Base-by-base conservation (phyloP, 2,113 vertebrate species). In the Phasianus colchicus region DNA sequence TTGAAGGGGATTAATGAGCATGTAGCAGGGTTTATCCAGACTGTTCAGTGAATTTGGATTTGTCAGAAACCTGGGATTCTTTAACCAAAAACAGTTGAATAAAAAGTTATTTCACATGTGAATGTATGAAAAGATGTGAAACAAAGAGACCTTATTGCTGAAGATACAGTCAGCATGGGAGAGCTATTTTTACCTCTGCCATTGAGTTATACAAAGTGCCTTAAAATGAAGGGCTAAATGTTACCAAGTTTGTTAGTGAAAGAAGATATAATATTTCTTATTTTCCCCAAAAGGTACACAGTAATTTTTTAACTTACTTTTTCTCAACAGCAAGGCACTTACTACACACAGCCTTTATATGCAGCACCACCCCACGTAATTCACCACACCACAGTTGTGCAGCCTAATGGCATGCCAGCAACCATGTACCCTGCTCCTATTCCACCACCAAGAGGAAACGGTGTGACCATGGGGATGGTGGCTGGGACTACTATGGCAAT, bases 401-500 rank as follows among this genome's bases (percentile, higher is more conserved):
- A 99, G 97, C 99, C 99, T 34, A 99, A 99, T 2, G 99, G 99
- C 94, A 99, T 99, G 99, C 99, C 99, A 17, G 98, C 99, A 1
- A 98, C 99, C 1, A 98, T 99, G 98, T 99, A 99, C 69, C 98
- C 99, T 84, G 99, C 98, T 21, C 97, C 98, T 0, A 98, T 99
- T 81, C 98, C 97, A 2, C 97, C 98, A 2, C 98, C 98, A 3
- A 98, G 99, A 88, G 98, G 97, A 65, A 99, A 98, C 0, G 98
- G 99, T 8, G 98, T 99, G 38, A 96, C 99, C 88, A 99, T 99
- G 99, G 99, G 99, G 43, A 99, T 99, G 99, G 99, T 99, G 91
- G 99, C 99, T 75, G 99, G 99, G 96, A 99, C 99, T 74, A 99
- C 99, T 11, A 99, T 99, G 99, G 99, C 99, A 95, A 99, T 99